Evolutionary conservation across 2,888 invertebrate species (phyloP).

Genomic region (Ennomos erosarius): DNA sequence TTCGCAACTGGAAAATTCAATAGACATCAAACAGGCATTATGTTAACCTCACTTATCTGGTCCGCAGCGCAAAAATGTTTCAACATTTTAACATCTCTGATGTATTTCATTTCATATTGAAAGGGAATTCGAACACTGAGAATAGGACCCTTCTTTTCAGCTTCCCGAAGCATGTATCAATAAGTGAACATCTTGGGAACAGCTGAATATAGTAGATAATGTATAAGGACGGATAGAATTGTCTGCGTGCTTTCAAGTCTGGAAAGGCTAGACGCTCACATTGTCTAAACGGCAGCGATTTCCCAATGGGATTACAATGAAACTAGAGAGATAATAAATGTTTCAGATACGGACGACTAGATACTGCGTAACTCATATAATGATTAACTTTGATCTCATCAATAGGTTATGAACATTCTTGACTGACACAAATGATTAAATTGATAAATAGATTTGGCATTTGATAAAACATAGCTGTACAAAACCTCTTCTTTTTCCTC

Average conservation of each 20-base stretch:
- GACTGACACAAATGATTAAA: conserved; percentile 4
- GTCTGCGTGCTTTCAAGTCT: conserved; percentile 22
- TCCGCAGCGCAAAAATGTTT: conserved; percentile 8
- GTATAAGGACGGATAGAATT: conserved; percentile 13
- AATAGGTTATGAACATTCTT: no score
- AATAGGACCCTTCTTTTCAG: conserved; percentile 18
- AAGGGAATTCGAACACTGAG: conserved; percentile 13
- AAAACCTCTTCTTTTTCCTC: conserved; percentile 36
- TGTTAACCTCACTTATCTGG: not conserved
- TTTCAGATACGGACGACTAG: no score
- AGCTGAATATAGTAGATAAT: conserved; percentile 13
- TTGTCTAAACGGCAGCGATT: conserved; percentile 58
- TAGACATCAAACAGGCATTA: not conserved
- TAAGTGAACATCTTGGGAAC: conserved; percentile 18
- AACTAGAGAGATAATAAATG: conserved; percentile 56
- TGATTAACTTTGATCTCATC: no score
- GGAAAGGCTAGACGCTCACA: conserved; percentile 37
- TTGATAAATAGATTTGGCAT: conserved; percentile 31
- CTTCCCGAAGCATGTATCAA: conserved; percentile 13
- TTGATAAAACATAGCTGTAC: conserved; percentile 39
- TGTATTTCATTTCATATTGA: conserved; percentile 10
- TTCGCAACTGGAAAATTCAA: conserved; percentile 3
- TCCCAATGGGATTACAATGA: conserved; percentile 61
- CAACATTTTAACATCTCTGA: conserved; percentile 4
- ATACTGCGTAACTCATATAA: no score